Conservation (phyloP, 2,888 invertebrate genomes). For the Catocala fraxini region DNA sequence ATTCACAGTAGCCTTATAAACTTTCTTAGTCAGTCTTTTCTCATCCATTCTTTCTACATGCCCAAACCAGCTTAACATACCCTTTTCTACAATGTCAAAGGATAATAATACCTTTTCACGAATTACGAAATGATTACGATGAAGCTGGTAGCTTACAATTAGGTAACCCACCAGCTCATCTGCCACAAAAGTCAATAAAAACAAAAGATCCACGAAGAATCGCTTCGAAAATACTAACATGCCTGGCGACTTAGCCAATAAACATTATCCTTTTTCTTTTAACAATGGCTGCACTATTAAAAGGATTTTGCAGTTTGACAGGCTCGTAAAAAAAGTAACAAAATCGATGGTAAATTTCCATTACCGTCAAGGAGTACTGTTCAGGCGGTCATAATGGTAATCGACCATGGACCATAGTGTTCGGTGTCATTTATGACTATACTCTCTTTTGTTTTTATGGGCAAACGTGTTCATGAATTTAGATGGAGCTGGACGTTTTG, state of each 20-base stretch:
- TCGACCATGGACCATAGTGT: conserved; percentile 16
- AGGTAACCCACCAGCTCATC: too few species aligned
- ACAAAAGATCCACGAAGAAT: background rate
- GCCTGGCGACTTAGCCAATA: conserved; percentile 3
- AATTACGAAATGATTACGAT: too few species aligned
- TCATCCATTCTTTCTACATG: too few species aligned
- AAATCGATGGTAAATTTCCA: conserved; percentile 21
- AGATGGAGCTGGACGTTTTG: conserved; percentile 24
- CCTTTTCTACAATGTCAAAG: too few species aligned
- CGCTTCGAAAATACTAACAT: background rate
- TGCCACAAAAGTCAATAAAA: too few species aligned
- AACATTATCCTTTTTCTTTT: conserved; percentile 13
- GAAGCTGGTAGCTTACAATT: too few species aligned
- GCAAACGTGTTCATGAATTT: conserved; percentile 49
- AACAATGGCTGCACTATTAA: conserved; percentile 33
- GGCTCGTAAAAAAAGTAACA: conserved; percentile 14
- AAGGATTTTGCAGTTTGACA: conserved; percentile 34
- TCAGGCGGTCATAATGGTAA: conserved; percentile 37
- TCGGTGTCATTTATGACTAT: conserved; percentile 19
- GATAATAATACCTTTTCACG: too few species aligned
- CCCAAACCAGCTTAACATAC: too few species aligned
- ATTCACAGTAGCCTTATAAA: too few species aligned
- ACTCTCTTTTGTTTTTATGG: conserved; percentile 33
- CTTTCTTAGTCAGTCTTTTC: too few species aligned
- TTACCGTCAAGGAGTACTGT: conserved; percentile 13